Evolutionary conservation across 2,888 invertebrate genomes (phyloP).

Genomic region (Spicauda simplicius): DNA sequence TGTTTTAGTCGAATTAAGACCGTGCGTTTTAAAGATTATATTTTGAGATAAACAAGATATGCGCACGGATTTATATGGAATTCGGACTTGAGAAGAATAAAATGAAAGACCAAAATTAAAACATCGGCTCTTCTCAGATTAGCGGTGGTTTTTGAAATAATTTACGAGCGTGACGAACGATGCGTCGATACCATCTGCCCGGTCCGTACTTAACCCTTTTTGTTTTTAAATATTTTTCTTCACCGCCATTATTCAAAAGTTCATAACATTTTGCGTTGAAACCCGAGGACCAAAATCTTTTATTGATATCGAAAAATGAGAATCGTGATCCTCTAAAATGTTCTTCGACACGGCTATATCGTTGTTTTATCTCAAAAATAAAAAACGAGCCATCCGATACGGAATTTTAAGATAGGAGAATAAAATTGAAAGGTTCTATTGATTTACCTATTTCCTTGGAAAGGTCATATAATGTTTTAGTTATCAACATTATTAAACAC

Average conservation of each 20-base stretch:
- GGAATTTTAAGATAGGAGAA: constrained; percentile 50
- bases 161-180: constrained; percentile 84
- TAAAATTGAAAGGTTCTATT: constrained; percentile 51
- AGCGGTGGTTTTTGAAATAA: constrained; percentile 82
- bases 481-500: neutral
- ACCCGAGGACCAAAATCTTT: constrained; percentile 69
- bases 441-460: constrained; percentile 57
- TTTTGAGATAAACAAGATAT: constrained; percentile 66
- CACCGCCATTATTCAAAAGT: constrained; percentile 81
- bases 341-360: constrained; percentile 59
- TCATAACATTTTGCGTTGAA: constrained; percentile 77
- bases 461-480: neutral
- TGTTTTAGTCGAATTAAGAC: constrained; percentile 62
- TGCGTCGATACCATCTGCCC: constrained; percentile 81
- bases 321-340: constrained; percentile 65
- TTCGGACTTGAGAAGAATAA: constrained; percentile 63
- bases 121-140: constrained; percentile 78
- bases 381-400: constrained; percentile 51
- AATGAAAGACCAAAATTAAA: constrained; percentile 79
- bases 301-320: constrained; percentile 77
- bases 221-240: constrained; percentile 74
- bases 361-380: constrained; percentile 69
- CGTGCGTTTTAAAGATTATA: constrained; percentile 57
- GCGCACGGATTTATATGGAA: constrained; percentile 67
- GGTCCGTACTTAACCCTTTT: constrained; percentile 79